These are phyloP conservation scores for Hydraecia micacea DNA, from an alignment of 2,888 invertebrate genomes.

Conservation along the genomic window DNA sequence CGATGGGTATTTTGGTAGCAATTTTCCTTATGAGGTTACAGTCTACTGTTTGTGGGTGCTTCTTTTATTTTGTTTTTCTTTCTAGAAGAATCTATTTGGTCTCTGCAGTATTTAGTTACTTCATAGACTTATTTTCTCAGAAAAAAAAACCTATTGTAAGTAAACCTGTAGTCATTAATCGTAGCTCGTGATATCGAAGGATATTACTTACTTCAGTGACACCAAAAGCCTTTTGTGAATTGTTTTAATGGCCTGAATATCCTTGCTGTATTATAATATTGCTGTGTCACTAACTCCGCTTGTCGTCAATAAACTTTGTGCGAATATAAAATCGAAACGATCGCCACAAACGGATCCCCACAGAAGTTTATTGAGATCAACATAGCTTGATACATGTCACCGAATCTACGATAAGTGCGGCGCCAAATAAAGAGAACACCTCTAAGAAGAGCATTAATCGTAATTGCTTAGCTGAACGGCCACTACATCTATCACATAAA, in stretches of 20 bases:
- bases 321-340: conserved; percentile 26
- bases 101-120: conserved; percentile 4
- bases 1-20: conserved; percentile 21
- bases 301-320: conserved; percentile 13
- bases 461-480: conserved; percentile 68
- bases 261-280: not conserved
- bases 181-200: not conserved
- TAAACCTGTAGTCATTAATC: conserved; percentile 9
- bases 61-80: conserved; percentile 1
- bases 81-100: not conserved
- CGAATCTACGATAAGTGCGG: conserved; percentile 55
- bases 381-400: conserved; percentile 54
- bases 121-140: not conserved
- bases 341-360: conserved; percentile 30
- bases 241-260: not conserved
- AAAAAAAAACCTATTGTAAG: not conserved
- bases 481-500: conserved; percentile 73
- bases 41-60: not conserved
- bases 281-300: conserved; percentile 10
- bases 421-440: conserved; percentile 63
- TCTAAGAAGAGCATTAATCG: conserved; percentile 68
- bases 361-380: conserved; percentile 51
- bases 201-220: conserved; percentile 17
- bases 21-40: conserved; percentile 27
- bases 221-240: conserved; percentile 26